These are phyloP conservation scores for Gallinago paraguaiae DNA, from an alignment of 2,113 vertebrate species.

Conservation along the genomic window DNA sequence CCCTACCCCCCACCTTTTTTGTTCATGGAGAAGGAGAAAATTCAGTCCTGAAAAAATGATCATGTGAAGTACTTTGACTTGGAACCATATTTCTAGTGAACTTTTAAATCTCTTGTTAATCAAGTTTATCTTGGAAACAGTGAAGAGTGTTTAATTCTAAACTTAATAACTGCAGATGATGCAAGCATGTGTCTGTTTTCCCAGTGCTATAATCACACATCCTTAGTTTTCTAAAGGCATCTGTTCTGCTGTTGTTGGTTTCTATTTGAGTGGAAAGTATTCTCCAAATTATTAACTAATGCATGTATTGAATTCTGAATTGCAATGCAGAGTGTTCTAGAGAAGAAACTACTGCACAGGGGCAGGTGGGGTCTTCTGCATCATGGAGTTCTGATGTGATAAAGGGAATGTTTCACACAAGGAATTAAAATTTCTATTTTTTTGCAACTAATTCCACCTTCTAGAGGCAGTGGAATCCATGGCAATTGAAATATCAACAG, in stretches of 20 bases:
- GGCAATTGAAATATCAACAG: neutral
- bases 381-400: neutral
- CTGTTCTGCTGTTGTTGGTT: neutral
- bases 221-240: slow-evolving; percentile 27
- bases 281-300: neutral
- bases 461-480: neutral
- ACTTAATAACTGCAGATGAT: slow-evolving; percentile 43
- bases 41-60: neutral
- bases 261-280: slow-evolving; percentile 3
- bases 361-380: neutral
- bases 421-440: neutral
- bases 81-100: neutral
- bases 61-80: neutral
- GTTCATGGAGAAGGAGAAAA: neutral
- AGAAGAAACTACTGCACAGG: neutral
- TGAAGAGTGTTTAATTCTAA: slow-evolving; percentile 28
- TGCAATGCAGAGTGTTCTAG: neutral
- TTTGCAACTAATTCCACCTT: neutral
- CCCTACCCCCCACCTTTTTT: fast-evolving
- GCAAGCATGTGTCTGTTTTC: neutral
- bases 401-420: neutral
- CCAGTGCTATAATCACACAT: neutral
- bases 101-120: slow-evolving; percentile 38
- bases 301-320: neutral
- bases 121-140: slow-evolving; percentile 29